Base-by-base conservation (phyloP, 2,113 vertebrate genomes). In the Columba janthina region DNA sequence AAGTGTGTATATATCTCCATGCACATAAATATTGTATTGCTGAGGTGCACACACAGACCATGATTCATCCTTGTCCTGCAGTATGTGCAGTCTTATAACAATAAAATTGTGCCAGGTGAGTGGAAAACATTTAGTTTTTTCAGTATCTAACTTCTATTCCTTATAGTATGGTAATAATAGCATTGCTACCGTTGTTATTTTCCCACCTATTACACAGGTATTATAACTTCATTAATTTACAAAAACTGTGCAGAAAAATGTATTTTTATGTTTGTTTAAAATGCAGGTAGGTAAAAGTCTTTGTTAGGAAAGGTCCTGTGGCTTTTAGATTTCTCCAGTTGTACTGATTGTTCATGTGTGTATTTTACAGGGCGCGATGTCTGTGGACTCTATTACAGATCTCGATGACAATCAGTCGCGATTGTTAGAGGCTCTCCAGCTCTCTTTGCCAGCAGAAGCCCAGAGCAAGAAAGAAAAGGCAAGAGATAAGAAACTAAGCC, bases 331-430 rank as follows among this genome's bases (percentile, higher is more conserved):
- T 86, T 36, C 40, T 79, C 51, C 61, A 28, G 74, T 65, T 28
- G 2, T 44, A 3, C 70, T 90, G 67, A 90, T 86, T 19, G 25
- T 71, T 88, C 74, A 0, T 94, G 69, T 96, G 64, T 96, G 53
- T 93, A 9, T 96, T 79, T 97, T 96, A 40, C 98, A 99, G 99
- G 99, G 99, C 0, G 99, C 99, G 2, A 99, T 99, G 98, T 99
- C 99, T 80, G 99, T 99, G 98, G 99, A 99, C 97, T 99, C 99
- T 87, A 99, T 99, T 97, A 99, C 99, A 22, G 99, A 99, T 97
- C 98, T 99, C 91, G 99, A 99, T 92, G 99, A 99, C 97, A 99
- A 98, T 98, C 99, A 99, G 87, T 99, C 99, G 86, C 98, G 99
- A 93, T 97, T 99, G 57, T 97, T 99, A 93, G 99, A 99, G 98